Conservation (phyloP, 2,113 vertebrate species). For the Campylomormyrus numenius region DNA sequence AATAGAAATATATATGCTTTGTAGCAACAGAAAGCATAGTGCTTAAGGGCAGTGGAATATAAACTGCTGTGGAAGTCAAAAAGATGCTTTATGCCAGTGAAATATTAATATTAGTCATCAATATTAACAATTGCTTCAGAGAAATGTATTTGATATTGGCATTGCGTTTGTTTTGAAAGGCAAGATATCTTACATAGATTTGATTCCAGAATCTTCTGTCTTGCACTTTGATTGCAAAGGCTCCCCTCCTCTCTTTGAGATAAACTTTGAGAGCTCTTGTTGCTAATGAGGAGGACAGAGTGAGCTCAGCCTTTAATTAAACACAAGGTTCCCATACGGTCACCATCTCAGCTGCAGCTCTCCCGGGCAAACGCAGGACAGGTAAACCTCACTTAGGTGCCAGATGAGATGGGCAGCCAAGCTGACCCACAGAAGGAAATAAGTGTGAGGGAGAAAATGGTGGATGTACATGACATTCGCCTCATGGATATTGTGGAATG, state of each 20-base stretch:
- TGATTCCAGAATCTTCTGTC: neutral
- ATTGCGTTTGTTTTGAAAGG: neutral
- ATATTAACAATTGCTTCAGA: neutral
- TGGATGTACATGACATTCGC: neutral
- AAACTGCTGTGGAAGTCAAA: neutral
- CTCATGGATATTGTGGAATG: neutral
- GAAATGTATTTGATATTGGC: neutral
- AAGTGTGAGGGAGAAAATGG: neutral
- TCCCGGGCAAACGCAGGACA: neutral
- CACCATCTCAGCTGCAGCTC: neutral
- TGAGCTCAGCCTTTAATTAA: neutral
- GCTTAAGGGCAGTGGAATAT: neutral
- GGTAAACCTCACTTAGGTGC: neutral
- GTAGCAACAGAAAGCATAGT: neutral
- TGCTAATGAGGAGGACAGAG: constrained; percentile 2
- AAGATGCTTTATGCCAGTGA: neutral
- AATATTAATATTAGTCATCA: neutral
- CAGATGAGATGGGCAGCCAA: neutral
- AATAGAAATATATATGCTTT: too few relatives aligned
- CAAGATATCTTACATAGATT: neutral
- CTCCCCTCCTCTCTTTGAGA: neutral
- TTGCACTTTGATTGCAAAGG: neutral
- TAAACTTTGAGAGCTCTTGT: neutral
- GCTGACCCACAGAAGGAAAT: neutral
- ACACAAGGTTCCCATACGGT: neutral